Evolutionary conservation across 1,140 invertebrate species (phyloP), one percentile per base, ranked within the genome.

Genomic region (Chymomyza costata): DNA sequence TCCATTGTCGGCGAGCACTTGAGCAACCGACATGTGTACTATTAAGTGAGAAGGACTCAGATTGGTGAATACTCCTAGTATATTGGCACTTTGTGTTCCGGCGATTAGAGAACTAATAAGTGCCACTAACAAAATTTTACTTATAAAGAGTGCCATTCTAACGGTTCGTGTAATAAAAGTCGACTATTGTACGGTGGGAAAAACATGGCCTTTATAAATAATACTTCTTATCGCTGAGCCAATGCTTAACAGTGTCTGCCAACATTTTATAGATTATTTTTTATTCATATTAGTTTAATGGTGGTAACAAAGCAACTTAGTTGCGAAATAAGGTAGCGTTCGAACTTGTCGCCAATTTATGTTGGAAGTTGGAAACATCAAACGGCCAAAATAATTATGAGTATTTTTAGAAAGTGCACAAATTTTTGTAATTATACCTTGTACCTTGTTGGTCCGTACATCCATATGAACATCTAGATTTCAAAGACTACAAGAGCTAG

Each of bases 141-240:
- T 3, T 7, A 2, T 19, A 6, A n/a, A 40, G 1, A 11, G 14
- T 1, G 17, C 70, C 70, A 76, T 76, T 11, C 28, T 31, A 8
- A 0, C 11, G 5, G 6, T 3, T 1, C 3, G 45, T 6, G 30
- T 18, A 11, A 6, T 10, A 8, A 8, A 52, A 61, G 16, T 61
- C 19, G 32, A 61, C 59, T 62, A 19, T 10, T 16, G 6, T 16
- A n/a, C 3, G 1, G 11, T 6, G 19, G 13, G 11, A 13, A 17
- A 1, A 16, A 10, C 2, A 17, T 11, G 31, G 16, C 11, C 21
- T 15, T 16, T 25, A 25, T 25, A 25, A n/a, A n/a, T 88, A n/a
- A 60, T n/a, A 89, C 57, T 14, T 81, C 68, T 86, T 88, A 16
- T 59, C 46, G 45, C 66, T 50, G 8, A 66, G 30, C 37, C 40